Evolutionary conservation across 1,140 invertebrate genomes (phyloP).

Genomic region (Lucilia cuprina): DNA sequence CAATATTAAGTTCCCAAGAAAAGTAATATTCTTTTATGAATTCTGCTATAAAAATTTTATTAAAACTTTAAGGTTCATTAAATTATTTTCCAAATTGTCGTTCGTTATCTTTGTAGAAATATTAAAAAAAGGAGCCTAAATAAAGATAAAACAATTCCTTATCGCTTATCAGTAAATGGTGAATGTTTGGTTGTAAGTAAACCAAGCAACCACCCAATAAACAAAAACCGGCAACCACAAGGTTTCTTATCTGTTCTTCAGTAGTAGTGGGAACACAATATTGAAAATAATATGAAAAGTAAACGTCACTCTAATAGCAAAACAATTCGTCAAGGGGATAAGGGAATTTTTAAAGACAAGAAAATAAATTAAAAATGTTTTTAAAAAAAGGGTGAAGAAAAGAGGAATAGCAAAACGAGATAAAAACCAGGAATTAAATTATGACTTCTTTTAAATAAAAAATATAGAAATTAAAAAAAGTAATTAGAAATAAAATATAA

Average conservation of each 20-base stretch:
- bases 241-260: neutral
- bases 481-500: neutral
- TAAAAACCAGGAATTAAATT: neutral
- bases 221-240: neutral
- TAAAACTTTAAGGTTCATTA: too few species aligned
- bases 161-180: neutral
- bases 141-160: conserved; percentile 10
- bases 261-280: neutral
- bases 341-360: neutral
- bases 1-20: too few species aligned
- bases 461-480: too few species aligned
- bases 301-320: neutral
- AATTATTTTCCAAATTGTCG: neutral
- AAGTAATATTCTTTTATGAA: too few species aligned
- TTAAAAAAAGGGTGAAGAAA: neutral
- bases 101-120: neutral
- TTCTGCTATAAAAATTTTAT: too few species aligned
- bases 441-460: too few species aligned
- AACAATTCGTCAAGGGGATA: neutral
- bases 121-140: neutral
- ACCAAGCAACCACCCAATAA: too few species aligned
- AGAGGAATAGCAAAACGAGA: neutral
- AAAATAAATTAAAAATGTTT: neutral
- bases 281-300: neutral
- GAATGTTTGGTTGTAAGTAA: neutral